Base-by-base conservation (phyloP, 2,113 vertebrate species). In the Todiramphus saurophagus region DNA sequence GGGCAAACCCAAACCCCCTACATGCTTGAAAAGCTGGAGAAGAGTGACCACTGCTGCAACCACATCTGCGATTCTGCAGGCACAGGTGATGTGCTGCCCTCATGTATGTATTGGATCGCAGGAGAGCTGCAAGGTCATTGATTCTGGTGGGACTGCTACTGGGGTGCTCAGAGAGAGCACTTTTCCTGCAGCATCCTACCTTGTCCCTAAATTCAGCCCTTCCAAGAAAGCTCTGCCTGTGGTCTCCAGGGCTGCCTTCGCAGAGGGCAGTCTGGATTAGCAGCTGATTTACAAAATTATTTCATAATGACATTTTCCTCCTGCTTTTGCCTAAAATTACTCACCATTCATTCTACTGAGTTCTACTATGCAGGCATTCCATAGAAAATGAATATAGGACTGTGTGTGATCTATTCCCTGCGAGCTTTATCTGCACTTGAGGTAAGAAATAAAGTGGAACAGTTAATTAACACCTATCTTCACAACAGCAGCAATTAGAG, bases 51-150 rank as follows among this genome's bases (percentile, higher is more conserved):
- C 37, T 63, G 56, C 50, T 58, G 43, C 37, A 63, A 41, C 24
- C 48, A 44, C 28, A 13, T 18, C 33, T 28, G 46, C 28, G 50
- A 31, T 43, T 50, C 50, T 27, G 33, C 43, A 30, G 50, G 31
- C 18, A 21, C 30, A 33, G 46, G 30, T 31, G 12, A 28, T 13
- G 33, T 31, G 37, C 84, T 53, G 44, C 23, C 35, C 35, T 20
- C 19, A 3, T 1, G 0, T 13, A n/a, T 1, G 0, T 16, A n/a
- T 3, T 1, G 1, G 19, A 7, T 28, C 1, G 3, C 30, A 35
- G n/a, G 30, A 35, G 4, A 53, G 44, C 58, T 78, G 44, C 44
- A 39, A 66, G 18, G 55, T 37, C 48, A 63, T n/a, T 37, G 31
- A 16, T 50, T 35, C 53, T 48, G 46, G 23, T 3, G 11, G 35